These are phyloP conservation scores for Hybos culiciformis DNA, from an alignment of 2,888 invertebrate genomes.

Conservation along the genomic window DNA sequence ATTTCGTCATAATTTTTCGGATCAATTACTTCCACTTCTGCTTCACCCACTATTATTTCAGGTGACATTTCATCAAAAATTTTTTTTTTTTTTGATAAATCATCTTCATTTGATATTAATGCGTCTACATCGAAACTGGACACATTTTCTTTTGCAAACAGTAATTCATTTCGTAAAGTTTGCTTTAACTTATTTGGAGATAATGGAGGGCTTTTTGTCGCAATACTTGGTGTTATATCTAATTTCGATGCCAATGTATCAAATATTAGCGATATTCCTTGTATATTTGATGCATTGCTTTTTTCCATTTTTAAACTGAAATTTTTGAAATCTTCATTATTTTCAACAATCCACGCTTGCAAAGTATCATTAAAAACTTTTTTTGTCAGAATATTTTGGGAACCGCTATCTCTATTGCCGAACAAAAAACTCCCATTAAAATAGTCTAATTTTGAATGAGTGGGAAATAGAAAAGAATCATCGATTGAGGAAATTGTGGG, in stretches of 20 bases:
- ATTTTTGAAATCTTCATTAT: constrained; percentile 31
- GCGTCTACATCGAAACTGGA: constrained; percentile 6
- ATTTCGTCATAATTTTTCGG: constrained; percentile 36
- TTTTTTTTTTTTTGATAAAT: constrained; percentile 8
- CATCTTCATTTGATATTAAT: constrained; percentile 7
- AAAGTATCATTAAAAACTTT: constrained; percentile 48
- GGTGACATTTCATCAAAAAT: constrained; percentile 12
- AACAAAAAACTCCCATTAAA: constrained; percentile 41
- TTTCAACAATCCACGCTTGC: constrained; percentile 47
- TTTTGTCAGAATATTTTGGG: constrained; percentile 33
- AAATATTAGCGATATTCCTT: constrained; percentile 50
- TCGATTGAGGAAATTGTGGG: constrained; percentile 24
- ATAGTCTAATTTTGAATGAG: constrained; percentile 43
- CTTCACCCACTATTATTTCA: constrained; percentile 31
- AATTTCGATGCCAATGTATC: constrained; percentile 45
- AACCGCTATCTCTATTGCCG: constrained; percentile 21
- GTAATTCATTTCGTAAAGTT: constrained; percentile 21
- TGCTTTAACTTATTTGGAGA: constrained; percentile 31
- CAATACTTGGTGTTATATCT: constrained; percentile 31
- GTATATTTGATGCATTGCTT: constrained; percentile 34
- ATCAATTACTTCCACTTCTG: constrained; percentile 35
- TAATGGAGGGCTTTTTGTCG: constrained; percentile 32
- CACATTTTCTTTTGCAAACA: constrained; percentile 7
- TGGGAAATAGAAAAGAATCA: constrained; percentile 32
- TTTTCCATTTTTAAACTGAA: constrained; percentile 27